These are phyloP conservation scores for Hozukius guyotensis DNA, from an alignment of 2,797 vertebrate species.

Conservation along the genomic window DNA sequence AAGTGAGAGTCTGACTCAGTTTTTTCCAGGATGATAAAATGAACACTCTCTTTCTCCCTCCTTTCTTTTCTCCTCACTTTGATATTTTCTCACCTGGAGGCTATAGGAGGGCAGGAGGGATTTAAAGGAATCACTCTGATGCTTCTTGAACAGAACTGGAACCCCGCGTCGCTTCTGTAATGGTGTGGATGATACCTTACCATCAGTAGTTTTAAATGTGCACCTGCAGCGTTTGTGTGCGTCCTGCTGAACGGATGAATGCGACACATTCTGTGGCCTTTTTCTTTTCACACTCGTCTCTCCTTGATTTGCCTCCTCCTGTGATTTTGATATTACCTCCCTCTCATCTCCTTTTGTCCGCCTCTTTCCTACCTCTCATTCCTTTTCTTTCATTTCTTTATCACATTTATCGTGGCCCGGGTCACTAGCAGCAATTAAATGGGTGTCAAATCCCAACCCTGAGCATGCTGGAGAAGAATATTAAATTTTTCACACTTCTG, in stretches of 20 bases:
- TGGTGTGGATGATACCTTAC: slow-evolving; percentile 5
- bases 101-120: slow-evolving; percentile 5
- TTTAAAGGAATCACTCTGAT: slow-evolving; percentile 30
- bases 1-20: slow-evolving; percentile 3
- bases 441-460: slow-evolving; percentile 20
- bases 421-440: slow-evolving; percentile 38
- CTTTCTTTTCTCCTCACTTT: slow-evolving; percentile 14
- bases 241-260: background rate
- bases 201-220: slow-evolving; percentile 25
- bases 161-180: slow-evolving; percentile 5
- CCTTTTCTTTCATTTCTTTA: slow-evolving; percentile 7
- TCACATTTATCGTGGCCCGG: slow-evolving; percentile 20
- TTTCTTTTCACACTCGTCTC: background rate
- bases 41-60: background rate
- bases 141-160: slow-evolving; percentile 33
- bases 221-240: slow-evolving; percentile 17
- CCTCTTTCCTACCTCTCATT: background rate
- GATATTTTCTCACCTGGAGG: slow-evolving; percentile 55
- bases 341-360: slow-evolving; percentile 6
- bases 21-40: slow-evolving; percentile 4
- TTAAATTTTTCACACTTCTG: slow-evolving; percentile 2
- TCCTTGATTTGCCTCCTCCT: slow-evolving; percentile 30
- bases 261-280: background rate
- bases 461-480: slow-evolving; percentile 8
- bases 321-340: slow-evolving; percentile 25